These are phyloP conservation scores for Chunga burmeisteri DNA, from an alignment of 2,113 vertebrate species.

Conservation along the genomic window DNA sequence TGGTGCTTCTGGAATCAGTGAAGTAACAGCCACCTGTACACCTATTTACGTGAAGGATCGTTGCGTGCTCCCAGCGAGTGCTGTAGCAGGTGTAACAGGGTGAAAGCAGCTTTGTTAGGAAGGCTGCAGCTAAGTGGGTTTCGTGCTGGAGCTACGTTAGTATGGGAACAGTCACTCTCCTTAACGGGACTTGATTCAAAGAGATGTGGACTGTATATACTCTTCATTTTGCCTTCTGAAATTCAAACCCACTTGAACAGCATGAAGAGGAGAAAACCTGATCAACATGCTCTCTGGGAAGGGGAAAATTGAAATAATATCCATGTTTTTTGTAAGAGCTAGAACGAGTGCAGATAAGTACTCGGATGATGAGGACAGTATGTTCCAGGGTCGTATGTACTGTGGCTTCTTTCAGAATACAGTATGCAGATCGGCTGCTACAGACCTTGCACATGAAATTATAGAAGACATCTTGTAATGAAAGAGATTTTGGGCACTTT, in stretches of 20 bases:
- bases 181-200: rapidly evolving
- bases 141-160: background rate
- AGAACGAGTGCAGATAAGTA: background rate
- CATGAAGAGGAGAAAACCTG: background rate
- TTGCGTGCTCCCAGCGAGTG: rapidly evolving
- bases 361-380: rapidly evolving
- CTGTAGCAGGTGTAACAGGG: background rate
- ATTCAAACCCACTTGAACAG: background rate
- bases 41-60: rapidly evolving
- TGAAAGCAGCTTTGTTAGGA: background rate
- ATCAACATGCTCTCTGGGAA: background rate
- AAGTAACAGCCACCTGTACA: background rate
- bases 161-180: rapidly evolving
- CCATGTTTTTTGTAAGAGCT: background rate
- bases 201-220: rapidly evolving
- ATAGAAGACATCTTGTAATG: background rate
- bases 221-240: background rate
- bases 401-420: background rate
- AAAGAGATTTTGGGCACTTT: background rate
- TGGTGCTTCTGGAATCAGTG: rapidly evolving
- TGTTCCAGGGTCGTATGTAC: rapidly evolving
- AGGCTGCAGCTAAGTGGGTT: background rate
- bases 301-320: background rate
- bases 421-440: background rate
- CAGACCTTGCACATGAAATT: rapidly evolving